Conservation (phyloP, 2,797 vertebrate genomes). For the Lepidocolaptes lacrymiger region DNA sequence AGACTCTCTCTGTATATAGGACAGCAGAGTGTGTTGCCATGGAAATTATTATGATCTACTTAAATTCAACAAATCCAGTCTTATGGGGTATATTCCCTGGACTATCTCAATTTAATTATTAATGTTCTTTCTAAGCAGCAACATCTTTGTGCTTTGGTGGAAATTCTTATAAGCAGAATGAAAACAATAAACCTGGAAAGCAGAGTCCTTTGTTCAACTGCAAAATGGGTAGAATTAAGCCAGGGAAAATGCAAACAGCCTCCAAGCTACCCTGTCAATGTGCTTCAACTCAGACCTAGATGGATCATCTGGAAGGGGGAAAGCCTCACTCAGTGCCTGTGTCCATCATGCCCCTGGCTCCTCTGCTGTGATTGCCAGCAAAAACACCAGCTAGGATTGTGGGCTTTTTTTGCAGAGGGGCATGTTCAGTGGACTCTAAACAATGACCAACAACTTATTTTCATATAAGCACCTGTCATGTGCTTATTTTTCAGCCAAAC, state of each 20-base stretch:
- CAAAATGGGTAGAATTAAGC: background rate
- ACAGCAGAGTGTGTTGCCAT: slow-evolving; percentile 56
- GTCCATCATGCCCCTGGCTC: background rate
- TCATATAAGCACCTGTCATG: background rate
- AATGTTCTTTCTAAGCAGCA: slow-evolving; percentile 25
- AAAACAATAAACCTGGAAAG: slow-evolving; percentile 9
- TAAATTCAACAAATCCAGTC: slow-evolving; percentile 39
- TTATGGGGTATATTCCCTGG: background rate
- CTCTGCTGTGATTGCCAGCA: background rate
- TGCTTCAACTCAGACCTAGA: background rate
- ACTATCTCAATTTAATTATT: slow-evolving; percentile 46
- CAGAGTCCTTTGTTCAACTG: slow-evolving; percentile 9
- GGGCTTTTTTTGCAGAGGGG: background rate
- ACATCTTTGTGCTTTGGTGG: background rate
- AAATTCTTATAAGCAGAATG: background rate
- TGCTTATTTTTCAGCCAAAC: background rate
- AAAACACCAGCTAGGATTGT: background rate
- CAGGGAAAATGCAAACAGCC: background rate
- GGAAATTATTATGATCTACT: slow-evolving; percentile 51
- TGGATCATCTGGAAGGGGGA: background rate
- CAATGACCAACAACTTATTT: background rate
- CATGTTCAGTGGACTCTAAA: background rate
- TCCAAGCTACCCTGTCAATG: background rate
- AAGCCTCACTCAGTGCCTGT: background rate
- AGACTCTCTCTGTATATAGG: slow-evolving; percentile 36